Base-by-base conservation (phyloP, 2,797 vertebrate species). In the Oryzias sinensis region DNA sequence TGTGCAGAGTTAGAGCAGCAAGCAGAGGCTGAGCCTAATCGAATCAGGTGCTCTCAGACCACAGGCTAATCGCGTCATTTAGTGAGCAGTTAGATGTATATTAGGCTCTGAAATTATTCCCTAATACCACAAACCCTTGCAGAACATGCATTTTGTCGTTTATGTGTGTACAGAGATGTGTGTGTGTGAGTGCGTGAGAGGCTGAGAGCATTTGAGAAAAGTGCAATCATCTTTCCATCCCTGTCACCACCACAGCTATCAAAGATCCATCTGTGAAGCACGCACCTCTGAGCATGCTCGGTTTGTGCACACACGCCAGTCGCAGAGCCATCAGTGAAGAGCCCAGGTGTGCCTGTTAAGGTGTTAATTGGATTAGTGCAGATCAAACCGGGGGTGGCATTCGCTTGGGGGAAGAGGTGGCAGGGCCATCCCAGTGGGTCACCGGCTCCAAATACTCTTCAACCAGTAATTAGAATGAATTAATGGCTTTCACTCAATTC, bases 321-420 rank as follows among this genome's bases (percentile, higher is more conserved):
- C 63, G 47, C 65, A 59, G 76, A 77, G 56, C 81, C 80, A 79
- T 79, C 43, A 74, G 62, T 82, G 74, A 77, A 80, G 87, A 87
- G 80, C 87, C 83, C 91, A 93, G 91, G 91, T 92, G 91, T 87
- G 91, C 69, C 76, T 89, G 85, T 88, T 92, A 75, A 87, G 87
- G 81, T 85, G 85, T 84, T 92, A 91, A 93, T 92, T 92, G 84
- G 83, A 92, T 92, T 89, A 90, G 85, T 59, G 77, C 75, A 76
- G 87, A 90, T 92, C 88, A 91, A 89, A 89, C 77, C n/a, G 61
- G 70, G 20, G 86, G 73, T 73, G 78, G 70, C 66, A 53, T 80
- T 82, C 72, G 14, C 68, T 46, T 56, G 83, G 84, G 83, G 87
- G 77, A 50, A 61, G 73, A 83, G 88, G 84, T 81, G 87, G 53